Evolutionary conservation across 2,797 vertebrate species (phyloP).

Genomic region (Arrhamphus sclerolepis): DNA sequence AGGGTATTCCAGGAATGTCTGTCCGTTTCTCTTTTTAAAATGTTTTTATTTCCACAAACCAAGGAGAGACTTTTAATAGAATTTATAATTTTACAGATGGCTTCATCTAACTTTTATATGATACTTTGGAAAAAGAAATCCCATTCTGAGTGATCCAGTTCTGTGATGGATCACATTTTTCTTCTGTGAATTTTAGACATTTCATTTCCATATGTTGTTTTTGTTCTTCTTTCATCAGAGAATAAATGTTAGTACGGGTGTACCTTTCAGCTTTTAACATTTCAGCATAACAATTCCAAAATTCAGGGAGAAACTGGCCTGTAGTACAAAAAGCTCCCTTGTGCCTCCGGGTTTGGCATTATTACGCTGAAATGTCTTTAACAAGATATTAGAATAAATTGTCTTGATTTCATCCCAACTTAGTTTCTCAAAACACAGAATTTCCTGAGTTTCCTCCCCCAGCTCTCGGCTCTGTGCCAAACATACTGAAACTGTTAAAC

Average conservation of each 20-base stretch:
- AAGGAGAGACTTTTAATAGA: slow-evolving; percentile 62
- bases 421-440: slow-evolving; percentile 77
- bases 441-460: slow-evolving; percentile 68
- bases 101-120: slow-evolving; percentile 34
- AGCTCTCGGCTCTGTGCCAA: slow-evolving; percentile 81
- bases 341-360: slow-evolving; percentile 48
- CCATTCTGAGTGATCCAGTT: slow-evolving; percentile 17
- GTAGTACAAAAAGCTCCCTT: slow-evolving; percentile 54
- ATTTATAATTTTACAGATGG: slow-evolving; percentile 51
- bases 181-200: slow-evolving; percentile 18
- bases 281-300: slow-evolving; percentile 35
- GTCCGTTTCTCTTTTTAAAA: slow-evolving; percentile 81
- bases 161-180: slow-evolving; percentile 33
- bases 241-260: slow-evolving; percentile 34
- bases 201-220: slow-evolving; percentile 27
- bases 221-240: slow-evolving; percentile 38
- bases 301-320: slow-evolving; percentile 35
- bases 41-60: slow-evolving; percentile 81
- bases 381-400: slow-evolving; percentile 70
- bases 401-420: slow-evolving; percentile 67
- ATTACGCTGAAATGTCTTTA: slow-evolving; percentile 56
- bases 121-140: slow-evolving; percentile 39
- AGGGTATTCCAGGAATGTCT: slow-evolving; percentile 92
- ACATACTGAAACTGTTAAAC: slow-evolving; percentile 92
- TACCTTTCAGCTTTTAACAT: slow-evolving; percentile 31